Percentiles rank a stretch among this genome's conserved stretches.
Conservation (phyloP, 1,140 invertebrate genomes). For the Pinna nobilis region DNA sequence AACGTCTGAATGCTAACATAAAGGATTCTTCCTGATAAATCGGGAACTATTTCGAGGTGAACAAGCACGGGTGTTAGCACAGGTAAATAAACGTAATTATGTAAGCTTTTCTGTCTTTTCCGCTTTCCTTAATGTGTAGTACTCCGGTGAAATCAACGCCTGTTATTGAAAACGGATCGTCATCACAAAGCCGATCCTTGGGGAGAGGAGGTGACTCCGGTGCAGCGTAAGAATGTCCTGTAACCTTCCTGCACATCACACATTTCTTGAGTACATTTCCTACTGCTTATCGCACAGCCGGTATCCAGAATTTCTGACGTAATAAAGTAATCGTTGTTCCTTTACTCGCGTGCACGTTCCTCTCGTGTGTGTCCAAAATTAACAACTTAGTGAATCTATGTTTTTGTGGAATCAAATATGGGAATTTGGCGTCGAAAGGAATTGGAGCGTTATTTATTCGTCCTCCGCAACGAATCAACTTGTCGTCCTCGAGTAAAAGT, state of each 20-base stretch:
- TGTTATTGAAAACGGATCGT: slow-evolving; percentile 27
- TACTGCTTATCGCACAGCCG: slow-evolving; percentile 12
- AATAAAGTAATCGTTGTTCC: slow-evolving; percentile 5
- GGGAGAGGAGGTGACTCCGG: slow-evolving; percentile 31
- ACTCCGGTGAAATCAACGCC: slow-evolving; percentile 33
- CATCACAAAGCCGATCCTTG: slow-evolving; percentile 4
- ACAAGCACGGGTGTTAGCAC: slow-evolving; percentile 23
- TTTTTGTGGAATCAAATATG: slow-evolving; percentile 26
- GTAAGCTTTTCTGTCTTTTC: slow-evolving; percentile 11
- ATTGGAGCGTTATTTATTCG: slow-evolving; percentile 24
- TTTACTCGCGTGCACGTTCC: slow-evolving; percentile 8
- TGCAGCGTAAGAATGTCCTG: slow-evolving; percentile 5
- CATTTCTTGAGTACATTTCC: slow-evolving; percentile 11
- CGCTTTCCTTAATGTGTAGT: slow-evolving; percentile 8
- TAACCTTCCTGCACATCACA: slow-evolving; percentile 10
- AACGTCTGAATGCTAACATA: slow-evolving; percentile 25
- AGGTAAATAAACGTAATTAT: slow-evolving; percentile 38
- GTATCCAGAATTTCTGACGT: slow-evolving; percentile 20
- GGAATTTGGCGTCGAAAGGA: background rate
- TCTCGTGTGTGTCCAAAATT: background rate
- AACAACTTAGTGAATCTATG: slow-evolving; percentile 16
- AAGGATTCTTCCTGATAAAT: slow-evolving; percentile 30
- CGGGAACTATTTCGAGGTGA: slow-evolving; percentile 27
- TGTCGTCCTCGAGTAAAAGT: background rate
- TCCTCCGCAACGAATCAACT: slow-evolving; percentile 9